These are phyloP conservation scores for Chascanopsetta lugubris DNA, from an alignment of 2,113 vertebrate species.

Conservation along the genomic window DNA sequence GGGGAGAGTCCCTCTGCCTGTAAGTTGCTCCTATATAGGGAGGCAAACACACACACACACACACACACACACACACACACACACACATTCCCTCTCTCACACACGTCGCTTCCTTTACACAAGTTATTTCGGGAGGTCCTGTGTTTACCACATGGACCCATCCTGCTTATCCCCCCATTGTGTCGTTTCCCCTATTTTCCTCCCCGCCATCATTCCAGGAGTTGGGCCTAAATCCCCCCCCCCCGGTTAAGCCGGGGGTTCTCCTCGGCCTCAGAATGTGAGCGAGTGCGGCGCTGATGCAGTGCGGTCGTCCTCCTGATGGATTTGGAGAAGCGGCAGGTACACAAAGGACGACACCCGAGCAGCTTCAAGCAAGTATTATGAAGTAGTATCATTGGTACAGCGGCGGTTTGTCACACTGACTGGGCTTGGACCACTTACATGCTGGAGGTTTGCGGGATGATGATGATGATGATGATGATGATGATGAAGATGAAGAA, in stretches of 20 bases:
- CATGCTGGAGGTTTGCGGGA: slow-evolving; percentile 21
- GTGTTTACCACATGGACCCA: slow-evolving; percentile 55
- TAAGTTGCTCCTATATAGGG: too few relatives aligned
- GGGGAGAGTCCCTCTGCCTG: slow-evolving; percentile 21
- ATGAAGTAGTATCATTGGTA: slow-evolving; percentile 33
- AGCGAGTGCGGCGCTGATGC: slow-evolving; percentile 35
- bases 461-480: slow-evolving; percentile 33
- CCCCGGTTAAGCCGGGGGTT: slow-evolving; percentile 66
- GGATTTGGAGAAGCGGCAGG: slow-evolving; percentile 68
- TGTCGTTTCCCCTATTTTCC: slow-evolving; percentile 65
- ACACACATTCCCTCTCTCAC: slow-evolving; percentile 12
- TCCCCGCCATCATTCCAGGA: slow-evolving; percentile 62
- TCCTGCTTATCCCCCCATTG: slow-evolving; percentile 68
- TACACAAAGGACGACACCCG: slow-evolving; percentile 64
- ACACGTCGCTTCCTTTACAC: slow-evolving; percentile 28
- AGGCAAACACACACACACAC: too few relatives aligned
- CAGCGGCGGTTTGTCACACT: slow-evolving; percentile 20
- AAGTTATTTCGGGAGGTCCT: slow-evolving; percentile 71
- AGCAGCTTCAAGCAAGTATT: slow-evolving; percentile 45
- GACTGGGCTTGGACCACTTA: slow-evolving; percentile 22
- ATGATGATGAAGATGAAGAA: slow-evolving; percentile 38
- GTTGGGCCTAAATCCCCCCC: slow-evolving; percentile 71
- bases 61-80: slow-evolving; percentile 39
- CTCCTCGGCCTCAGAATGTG: slow-evolving; percentile 61
- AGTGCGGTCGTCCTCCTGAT: slow-evolving; percentile 52